Percentiles rank a stretch among this genome's conserved stretches.
These are phyloP conservation scores for Dasyornis broadbenti DNA, from an alignment of 2,113 vertebrate species.

Conservation along the genomic window DNA sequence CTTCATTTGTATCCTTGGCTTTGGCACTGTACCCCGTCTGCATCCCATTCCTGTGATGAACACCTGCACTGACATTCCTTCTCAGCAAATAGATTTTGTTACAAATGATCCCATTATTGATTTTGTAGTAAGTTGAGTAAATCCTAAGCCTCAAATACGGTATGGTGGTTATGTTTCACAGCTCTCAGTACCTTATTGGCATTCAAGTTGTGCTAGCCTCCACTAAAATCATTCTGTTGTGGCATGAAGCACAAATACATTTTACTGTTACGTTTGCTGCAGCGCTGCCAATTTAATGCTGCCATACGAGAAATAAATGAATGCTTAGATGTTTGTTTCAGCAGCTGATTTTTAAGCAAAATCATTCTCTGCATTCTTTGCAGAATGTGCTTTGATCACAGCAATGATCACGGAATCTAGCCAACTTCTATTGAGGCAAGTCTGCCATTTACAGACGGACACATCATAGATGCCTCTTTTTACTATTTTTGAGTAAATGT, in stretches of 20 bases:
- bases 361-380: background rate
- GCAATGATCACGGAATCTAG: background rate
- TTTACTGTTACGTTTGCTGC: background rate
- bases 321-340: background rate
- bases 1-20: slow-evolving; percentile 17
- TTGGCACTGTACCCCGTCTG: background rate
- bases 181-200: background rate
- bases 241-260: slow-evolving; percentile 16
- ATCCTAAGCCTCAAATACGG: background rate
- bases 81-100: slow-evolving; percentile 39
- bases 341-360: slow-evolving; percentile 26
- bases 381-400: slow-evolving; percentile 1
- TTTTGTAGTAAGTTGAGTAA: slow-evolving; percentile 49
- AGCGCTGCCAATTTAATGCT: slow-evolving; percentile 24
- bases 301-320: background rate
- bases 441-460: background rate
- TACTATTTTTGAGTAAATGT: background rate
- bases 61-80: background rate
- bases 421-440: background rate
- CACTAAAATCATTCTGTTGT: slow-evolving; percentile 29
- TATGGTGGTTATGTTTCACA: slow-evolving; percentile 40
- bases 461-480: background rate
- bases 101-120: slow-evolving; percentile 49
- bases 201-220: background rate
- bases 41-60: background rate